phyloP scores from a whole-genome alignment of 2,797 vertebrate genomes.

The Mormyrus proboscirostris region DNA sequence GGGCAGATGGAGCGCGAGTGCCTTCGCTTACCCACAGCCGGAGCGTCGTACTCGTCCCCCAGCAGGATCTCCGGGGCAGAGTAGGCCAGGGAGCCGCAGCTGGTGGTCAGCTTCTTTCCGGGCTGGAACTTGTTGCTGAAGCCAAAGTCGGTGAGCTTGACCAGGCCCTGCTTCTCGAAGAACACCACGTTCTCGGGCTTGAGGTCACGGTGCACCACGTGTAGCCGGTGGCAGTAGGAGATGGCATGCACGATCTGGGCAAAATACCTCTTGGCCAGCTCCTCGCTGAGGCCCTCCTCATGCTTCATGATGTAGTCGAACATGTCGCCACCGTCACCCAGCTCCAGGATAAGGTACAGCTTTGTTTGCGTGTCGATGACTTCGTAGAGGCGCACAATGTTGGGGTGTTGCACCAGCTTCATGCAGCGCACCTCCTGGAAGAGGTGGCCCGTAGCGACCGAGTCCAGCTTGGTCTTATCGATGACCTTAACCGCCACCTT shows the following conservation, averaged over 20 bases:
- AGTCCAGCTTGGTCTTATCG: constrained; percentile 75
- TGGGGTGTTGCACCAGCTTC: constrained; percentile 76
- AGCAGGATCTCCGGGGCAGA: constrained; percentile 93
- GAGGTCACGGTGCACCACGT: constrained; percentile 74
- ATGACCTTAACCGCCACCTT: constrained; percentile 78
- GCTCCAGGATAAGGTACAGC: constrained; percentile 72
- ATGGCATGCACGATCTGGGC: constrained; percentile 77
- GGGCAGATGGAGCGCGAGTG: not conserved
- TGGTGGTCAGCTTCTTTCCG: constrained; percentile 85
- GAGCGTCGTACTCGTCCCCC: constrained; percentile 90
- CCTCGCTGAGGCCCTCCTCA: constrained; percentile 71
- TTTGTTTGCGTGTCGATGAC: constrained; percentile 78
- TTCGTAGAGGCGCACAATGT: constrained; percentile 73
- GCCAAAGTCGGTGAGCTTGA: constrained; percentile 95
- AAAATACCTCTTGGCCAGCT: constrained; percentile 74
- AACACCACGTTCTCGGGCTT: constrained; percentile 93
- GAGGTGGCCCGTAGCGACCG: constrained; percentile 70
- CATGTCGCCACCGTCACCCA: constrained; percentile 76
- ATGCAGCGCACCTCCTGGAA: constrained; percentile 77
- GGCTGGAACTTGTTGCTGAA: constrained; percentile 97
- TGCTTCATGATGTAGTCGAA: constrained; percentile 81
- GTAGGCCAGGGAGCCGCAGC: constrained; percentile 91
- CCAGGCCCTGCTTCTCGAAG: constrained; percentile 92
- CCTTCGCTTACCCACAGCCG: constrained; percentile 76
- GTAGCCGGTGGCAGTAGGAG: constrained; percentile 75